phyloP scores from a whole-genome alignment of 2,888 invertebrate genomes.

The Troilus luridus region DNA sequence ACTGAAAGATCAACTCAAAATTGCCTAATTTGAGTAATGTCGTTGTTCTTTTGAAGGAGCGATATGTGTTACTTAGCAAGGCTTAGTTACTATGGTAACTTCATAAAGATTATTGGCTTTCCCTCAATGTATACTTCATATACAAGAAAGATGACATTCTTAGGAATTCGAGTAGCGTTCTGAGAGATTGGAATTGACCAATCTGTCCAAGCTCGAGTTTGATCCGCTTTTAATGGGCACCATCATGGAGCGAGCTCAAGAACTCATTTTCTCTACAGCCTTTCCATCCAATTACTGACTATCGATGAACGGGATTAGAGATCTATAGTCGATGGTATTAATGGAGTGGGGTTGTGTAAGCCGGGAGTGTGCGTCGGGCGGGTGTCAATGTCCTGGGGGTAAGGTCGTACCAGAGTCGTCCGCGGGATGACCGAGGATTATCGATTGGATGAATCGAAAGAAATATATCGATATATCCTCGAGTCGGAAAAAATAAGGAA shows the following conservation, averaged over 20 bases:
- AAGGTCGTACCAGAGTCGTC: background rate
- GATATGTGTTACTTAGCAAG: no score
- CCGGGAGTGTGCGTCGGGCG: background rate
- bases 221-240: constrained; percentile 38
- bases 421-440: background rate
- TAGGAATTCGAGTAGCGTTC: background rate
- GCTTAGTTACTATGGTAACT: no score
- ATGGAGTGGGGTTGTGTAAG: background rate
- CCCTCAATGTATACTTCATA: background rate
- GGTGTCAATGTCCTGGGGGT: constrained; percentile 1
- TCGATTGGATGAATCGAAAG: background rate
- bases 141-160: background rate
- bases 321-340: background rate
- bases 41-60: no score
- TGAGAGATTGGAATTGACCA: background rate
- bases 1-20: no score
- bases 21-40: no score
- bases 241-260: background rate
- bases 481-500: no score
- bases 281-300: constrained; percentile 7
- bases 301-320: constrained; percentile 24
- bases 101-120: no score
- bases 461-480: no score
- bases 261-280: constrained; percentile 1
- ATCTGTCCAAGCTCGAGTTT: background rate